phyloP scores from a whole-genome alignment of 1,140 invertebrate species.

The Psilanteris sp. region DNA sequence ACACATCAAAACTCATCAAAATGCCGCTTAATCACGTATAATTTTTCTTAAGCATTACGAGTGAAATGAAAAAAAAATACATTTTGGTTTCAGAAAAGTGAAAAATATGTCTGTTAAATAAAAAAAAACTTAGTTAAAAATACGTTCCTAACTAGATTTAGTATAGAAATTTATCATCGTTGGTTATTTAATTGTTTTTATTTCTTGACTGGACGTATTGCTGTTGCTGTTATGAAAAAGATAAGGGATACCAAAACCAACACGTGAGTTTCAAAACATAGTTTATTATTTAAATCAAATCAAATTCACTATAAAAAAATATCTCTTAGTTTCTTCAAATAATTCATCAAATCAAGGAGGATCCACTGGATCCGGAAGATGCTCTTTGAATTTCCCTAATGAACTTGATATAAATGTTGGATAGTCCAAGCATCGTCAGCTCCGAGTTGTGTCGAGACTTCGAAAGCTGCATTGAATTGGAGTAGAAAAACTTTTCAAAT shows the following conservation, averaged over 20 bases:
- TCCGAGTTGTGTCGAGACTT: not conserved
- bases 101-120: no score
- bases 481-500: conserved; percentile 5
- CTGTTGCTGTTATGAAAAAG: no score
- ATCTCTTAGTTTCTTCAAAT: conserved; percentile 31
- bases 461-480: not conserved
- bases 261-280: conserved; percentile 31
- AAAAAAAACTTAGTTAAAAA: no score
- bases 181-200: no score
- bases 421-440: conserved; percentile 1
- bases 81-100: no score
- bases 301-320: conserved; percentile 48
- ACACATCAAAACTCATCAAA: conserved; percentile 34
- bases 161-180: no score
- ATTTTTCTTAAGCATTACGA: conserved; percentile 34
- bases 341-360: conserved; percentile 15
- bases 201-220: no score
- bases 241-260: no score
- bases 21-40: conserved; percentile 27
- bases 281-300: conserved; percentile 58
- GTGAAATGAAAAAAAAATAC: conserved; percentile 31
- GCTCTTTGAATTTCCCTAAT: conserved; percentile 16
- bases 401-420: conserved; percentile 18
- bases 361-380: not conserved
- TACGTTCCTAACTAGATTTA: no score